These are phyloP conservation scores for Doryteuthis pealeii DNA, from an alignment of 1,140 invertebrate species.

Conservation along the genomic window DNA sequence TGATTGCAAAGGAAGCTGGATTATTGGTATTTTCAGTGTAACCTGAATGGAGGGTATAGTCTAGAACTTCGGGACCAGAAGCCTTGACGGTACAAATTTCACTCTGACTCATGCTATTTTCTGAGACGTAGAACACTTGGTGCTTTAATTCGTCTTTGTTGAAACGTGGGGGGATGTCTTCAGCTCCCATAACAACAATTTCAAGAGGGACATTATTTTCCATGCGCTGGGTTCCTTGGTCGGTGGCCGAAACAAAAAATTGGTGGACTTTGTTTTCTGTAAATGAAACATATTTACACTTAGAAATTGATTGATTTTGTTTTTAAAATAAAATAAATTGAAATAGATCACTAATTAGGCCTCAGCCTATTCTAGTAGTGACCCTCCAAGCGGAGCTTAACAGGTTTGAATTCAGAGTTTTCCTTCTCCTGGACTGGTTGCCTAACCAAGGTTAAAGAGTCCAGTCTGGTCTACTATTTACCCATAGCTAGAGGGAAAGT, in stretches of 20 bases:
- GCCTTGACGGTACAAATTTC: slow-evolving; percentile 55
- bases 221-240: slow-evolving; percentile 71
- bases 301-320: neutral
- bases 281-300: slow-evolving; percentile 49
- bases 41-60: slow-evolving; percentile 72
- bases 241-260: slow-evolving; percentile 84
- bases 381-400: too few relatives aligned
- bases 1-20: slow-evolving; percentile 70
- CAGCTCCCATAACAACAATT: slow-evolving; percentile 73
- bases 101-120: slow-evolving; percentile 70
- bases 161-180: slow-evolving; percentile 73
- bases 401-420: too few relatives aligned
- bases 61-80: slow-evolving; percentile 54
- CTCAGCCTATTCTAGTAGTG: too few relatives aligned
- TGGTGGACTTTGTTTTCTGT: slow-evolving; percentile 80
- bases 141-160: slow-evolving; percentile 60
- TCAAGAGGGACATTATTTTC: slow-evolving; percentile 79
- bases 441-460: too few relatives aligned
- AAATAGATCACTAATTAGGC: too few relatives aligned
- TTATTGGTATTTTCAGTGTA: slow-evolving; percentile 49
- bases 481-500: too few relatives aligned
- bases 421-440: too few relatives aligned
- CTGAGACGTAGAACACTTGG: slow-evolving; percentile 78
- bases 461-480: too few relatives aligned
- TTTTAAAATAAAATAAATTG: too few relatives aligned